Percentiles rank a stretch among this genome's conserved stretches.
Evolutionary conservation across 2,797 vertebrate species (phyloP).

Genomic region (Mallotus villosus): DNA sequence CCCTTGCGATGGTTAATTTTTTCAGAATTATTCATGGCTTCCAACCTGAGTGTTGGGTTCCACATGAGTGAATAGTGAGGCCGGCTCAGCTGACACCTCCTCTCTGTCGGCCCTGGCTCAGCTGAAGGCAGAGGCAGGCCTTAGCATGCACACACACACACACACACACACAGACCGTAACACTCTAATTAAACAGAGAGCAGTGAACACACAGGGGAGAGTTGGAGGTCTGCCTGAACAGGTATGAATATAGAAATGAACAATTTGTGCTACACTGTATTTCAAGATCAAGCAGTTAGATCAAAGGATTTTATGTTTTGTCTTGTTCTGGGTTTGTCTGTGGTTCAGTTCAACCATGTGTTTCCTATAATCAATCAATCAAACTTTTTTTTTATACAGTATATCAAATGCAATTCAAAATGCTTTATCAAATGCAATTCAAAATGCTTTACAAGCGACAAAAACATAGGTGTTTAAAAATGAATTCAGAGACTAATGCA

Average conservation of each 20-base stretch:
- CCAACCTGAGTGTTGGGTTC: slow-evolving; percentile 54
- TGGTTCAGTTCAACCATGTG: too few species aligned
- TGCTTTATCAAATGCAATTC: too few species aligned
- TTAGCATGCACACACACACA: slow-evolving; percentile 28
- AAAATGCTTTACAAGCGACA: too few species aligned
- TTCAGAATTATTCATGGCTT: slow-evolving; percentile 73
- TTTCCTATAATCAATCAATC: too few species aligned
- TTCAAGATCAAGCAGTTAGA: slow-evolving; percentile 11
- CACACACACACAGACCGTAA: not conserved
- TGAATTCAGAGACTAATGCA: too few species aligned
- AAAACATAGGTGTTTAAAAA: too few species aligned
- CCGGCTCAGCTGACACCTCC: slow-evolving; percentile 55
- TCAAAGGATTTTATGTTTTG: too few species aligned
- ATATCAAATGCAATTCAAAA: too few species aligned
- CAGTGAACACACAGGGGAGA: slow-evolving; percentile 29
- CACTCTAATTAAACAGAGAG: slow-evolving; percentile 51
- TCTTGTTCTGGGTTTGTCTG: too few species aligned
- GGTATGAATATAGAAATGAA: slow-evolving; percentile 18
- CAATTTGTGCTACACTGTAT: not conserved
- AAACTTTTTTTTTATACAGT: too few species aligned
- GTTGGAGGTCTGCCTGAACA: slow-evolving; percentile 28
- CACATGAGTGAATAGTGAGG: slow-evolving; percentile 61
- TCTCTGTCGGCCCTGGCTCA: slow-evolving; percentile 52
- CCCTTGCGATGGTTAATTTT: slow-evolving; percentile 63
- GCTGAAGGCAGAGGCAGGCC: slow-evolving; percentile 27